Base-by-base conservation (phyloP, 1,140 invertebrate species). In the Meteorus sp. region DNA sequence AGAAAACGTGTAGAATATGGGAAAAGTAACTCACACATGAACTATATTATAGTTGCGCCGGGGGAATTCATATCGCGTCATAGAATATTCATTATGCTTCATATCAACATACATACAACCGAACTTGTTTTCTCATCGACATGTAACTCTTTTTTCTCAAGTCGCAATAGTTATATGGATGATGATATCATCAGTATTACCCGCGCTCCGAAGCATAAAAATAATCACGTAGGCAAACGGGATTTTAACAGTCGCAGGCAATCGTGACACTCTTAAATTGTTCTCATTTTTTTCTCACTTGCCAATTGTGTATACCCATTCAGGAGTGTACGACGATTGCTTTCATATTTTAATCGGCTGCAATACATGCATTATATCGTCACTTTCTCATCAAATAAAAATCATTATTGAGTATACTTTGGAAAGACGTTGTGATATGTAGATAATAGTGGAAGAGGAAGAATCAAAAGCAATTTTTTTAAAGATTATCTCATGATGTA, bases 161-260 rank as follows among this genome's bases (percentile, higher is more conserved):
- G 23, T 23, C 35, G 17, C 23, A 22, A 7, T 31, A 52, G 35
- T 52, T 52, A 25, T 25, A 11, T 48, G 8, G 22, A 25, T n/a
- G 50, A 53, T 53, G 54, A 56, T 47, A 47, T 47, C 54, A 56
- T 55, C 53, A 19, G 25, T n/a, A 7, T 56, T 23, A 19, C 27
- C 22, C 27, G 39, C 20, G 54, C 54, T 44, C 27, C 11, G 29
- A 23, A 56, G 43, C 27, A 56, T 56, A 56, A 56, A 56, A 56
- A 56, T 56, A 56, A 56, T 56, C 54, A 20, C 11, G 43, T 47
- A 25, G 27, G 54, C 43, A 56, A 25, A n/a, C 8, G 20, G 44
- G 29, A 48, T 45, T 33, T 29, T 56, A 33, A 44, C 13, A 47
- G 29, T 47, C 47, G 43, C 19, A 6, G n/a, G n/a, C 51, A 5